A percentile compares a stretch with the other conserved stretches of the same genome.
These are phyloP conservation scores for Ochropleura plecta DNA, from an alignment of 2,888 invertebrate species.

Conservation along the genomic window DNA sequence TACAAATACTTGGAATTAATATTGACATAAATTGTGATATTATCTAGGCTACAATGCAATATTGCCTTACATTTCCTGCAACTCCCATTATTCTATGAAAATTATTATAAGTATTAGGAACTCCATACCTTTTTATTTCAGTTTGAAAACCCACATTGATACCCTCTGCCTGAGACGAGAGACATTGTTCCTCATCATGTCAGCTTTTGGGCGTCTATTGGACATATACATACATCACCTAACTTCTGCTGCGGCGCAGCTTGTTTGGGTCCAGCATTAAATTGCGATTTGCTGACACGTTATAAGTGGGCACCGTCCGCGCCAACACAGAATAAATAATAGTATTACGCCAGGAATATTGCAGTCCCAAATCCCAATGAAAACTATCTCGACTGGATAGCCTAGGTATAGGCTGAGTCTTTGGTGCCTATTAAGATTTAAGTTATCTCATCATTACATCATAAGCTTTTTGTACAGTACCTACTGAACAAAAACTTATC, in stretches of 20 bases:
- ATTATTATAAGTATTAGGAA: not conserved
- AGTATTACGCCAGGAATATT: too few species aligned
- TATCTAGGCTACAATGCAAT: not conserved
- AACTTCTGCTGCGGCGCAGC: too few species aligned
- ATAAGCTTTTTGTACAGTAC: not conserved
- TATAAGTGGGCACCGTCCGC: too few species aligned
- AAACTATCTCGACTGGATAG: too few species aligned
- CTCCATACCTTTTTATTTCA: not conserved
- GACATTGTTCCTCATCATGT: too few species aligned
- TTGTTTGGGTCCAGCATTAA: too few species aligned
- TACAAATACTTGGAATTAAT: conserved; percentile 12
- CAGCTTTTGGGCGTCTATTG: too few species aligned
- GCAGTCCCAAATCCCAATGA: not conserved
- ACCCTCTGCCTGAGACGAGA: too few species aligned
- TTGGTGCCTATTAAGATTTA: not conserved
- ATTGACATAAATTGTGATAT: not conserved
- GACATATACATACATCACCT: too few species aligned
- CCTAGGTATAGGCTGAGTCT: too few species aligned
- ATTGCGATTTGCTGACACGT: too few species aligned
- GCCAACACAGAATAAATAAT: too few species aligned
- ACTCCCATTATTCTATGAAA: not conserved
- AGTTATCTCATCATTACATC: not conserved
- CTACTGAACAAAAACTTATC: not conserved
- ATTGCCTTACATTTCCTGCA: not conserved
- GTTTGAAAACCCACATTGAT: not conserved